phyloP scores from a whole-genome alignment of 2,113 vertebrate genomes.

The Pogonocichla stellata region DNA sequence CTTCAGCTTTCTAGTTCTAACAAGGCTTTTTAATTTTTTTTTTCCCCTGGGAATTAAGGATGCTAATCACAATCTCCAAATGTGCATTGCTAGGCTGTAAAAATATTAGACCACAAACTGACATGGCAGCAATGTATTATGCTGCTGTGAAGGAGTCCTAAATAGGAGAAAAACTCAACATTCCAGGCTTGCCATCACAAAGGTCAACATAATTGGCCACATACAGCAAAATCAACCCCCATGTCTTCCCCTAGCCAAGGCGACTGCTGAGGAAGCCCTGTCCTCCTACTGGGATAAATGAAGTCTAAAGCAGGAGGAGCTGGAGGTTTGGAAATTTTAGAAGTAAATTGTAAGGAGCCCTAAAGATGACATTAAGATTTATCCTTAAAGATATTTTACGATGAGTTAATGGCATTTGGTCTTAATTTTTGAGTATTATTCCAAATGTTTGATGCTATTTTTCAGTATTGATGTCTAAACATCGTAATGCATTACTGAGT shows the following conservation, averaged over 20 bases:
- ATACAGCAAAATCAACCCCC: constrained; percentile 80
- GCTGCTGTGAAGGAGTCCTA: constrained; percentile 69
- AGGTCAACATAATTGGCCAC: constrained; percentile 85
- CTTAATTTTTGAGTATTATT: constrained; percentile 29
- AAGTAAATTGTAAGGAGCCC: constrained; percentile 66
- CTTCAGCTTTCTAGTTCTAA: constrained; percentile 79
- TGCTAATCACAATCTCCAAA: constrained; percentile 84
- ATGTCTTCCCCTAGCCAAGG: constrained; percentile 59
- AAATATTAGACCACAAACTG: constrained; percentile 79
- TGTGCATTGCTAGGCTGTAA: constrained; percentile 75
- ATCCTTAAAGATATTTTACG: constrained; percentile 57
- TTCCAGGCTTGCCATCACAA: constrained; percentile 77
- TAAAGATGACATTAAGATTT: constrained; percentile 68
- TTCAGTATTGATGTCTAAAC: neutral
- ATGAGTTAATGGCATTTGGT: neutral
- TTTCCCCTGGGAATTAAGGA: constrained; percentile 71
- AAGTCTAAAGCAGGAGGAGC: constrained; percentile 69
- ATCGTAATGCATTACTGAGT: neutral
- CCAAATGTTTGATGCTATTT: constrained; percentile 9
- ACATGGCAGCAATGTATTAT: constrained; percentile 65
- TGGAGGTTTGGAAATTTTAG: constrained; percentile 72
- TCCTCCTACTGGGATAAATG: constrained; percentile 77
- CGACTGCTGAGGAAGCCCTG: constrained; percentile 71
- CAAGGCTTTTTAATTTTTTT: constrained; percentile 72
- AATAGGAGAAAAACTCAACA: constrained; percentile 74